A percentile compares a stretch with the other conserved stretches of the same genome.
Conservation (phyloP, 2,113 vertebrate genomes). For the Callopanchax toddi region DNA sequence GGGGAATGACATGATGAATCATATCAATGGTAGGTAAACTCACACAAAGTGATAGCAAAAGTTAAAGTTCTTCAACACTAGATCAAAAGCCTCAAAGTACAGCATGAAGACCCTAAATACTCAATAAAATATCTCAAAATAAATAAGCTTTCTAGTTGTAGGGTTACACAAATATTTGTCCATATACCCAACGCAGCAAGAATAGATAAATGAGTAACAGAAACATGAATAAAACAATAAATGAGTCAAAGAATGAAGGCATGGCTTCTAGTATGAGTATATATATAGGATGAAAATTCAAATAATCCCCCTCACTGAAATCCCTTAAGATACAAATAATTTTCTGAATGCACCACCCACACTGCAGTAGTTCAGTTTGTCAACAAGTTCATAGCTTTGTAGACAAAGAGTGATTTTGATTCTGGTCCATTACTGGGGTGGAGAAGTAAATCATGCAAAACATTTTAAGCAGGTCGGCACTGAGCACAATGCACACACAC, state of each 20-base stretch:
- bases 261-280: neutral
- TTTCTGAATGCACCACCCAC: slow-evolving; percentile 3
- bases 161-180: too few species aligned
- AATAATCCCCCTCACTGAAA: neutral
- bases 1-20: slow-evolving; percentile 42
- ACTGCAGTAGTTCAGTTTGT: slow-evolving; percentile 13
- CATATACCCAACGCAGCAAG: neutral
- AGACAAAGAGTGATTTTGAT: slow-evolving; percentile 39
- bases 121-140: neutral
- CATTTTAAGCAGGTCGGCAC: slow-evolving; percentile 24
- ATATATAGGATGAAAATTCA: neutral
- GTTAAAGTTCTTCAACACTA: neutral
- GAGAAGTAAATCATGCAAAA: slow-evolving; percentile 40
- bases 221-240: neutral
- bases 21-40: slow-evolving; percentile 14
- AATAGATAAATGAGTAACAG: neutral
- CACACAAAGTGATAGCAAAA: slow-evolving; percentile 6
- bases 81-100: neutral
- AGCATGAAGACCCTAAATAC: neutral
- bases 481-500: slow-evolving; percentile 23
- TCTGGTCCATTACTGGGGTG: slow-evolving; percentile 24
- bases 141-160: neutral
- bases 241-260: neutral
- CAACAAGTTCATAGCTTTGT: slow-evolving; percentile 14
- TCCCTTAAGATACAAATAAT: neutral